phyloP scores from a whole-genome alignment of 2,888 invertebrate genomes.

The Parnassius mnemosyne region DNA sequence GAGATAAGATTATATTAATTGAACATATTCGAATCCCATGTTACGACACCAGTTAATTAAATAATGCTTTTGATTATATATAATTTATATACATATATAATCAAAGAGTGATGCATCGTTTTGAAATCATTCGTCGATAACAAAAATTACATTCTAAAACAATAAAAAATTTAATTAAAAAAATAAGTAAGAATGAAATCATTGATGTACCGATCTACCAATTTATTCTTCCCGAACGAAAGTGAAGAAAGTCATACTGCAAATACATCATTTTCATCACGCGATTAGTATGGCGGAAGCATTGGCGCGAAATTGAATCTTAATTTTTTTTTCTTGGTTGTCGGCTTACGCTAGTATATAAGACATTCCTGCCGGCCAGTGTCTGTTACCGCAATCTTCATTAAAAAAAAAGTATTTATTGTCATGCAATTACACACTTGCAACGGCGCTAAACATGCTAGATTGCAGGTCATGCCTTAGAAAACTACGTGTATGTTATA shows the following conservation, averaged over 20 bases:
- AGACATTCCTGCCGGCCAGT: slow-evolving; percentile 70
- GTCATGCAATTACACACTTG: slow-evolving; percentile 40
- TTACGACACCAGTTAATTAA: slow-evolving; percentile 10
- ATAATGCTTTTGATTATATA: not conserved
- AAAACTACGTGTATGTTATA: not conserved
- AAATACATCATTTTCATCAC: slow-evolving; percentile 78
- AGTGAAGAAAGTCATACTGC: slow-evolving; percentile 68
- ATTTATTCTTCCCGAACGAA: slow-evolving; percentile 66
- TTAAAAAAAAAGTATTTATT: slow-evolving; percentile 35
- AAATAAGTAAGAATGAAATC: slow-evolving; percentile 37
- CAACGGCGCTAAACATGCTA: slow-evolving; percentile 40
- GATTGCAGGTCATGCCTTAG: slow-evolving; percentile 23
- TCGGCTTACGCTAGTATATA: slow-evolving; percentile 49
- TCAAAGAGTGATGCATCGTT: not conserved
- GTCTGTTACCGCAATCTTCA: slow-evolving; percentile 53
- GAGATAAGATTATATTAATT: slow-evolving; percentile 22
- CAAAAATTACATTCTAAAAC: slow-evolving; percentile 2
- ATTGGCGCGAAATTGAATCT: slow-evolving; percentile 75
- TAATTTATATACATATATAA: not conserved
- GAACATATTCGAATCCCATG: slow-evolving; percentile 9
- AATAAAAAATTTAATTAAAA: slow-evolving; percentile 23
- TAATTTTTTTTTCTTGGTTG: slow-evolving; percentile 69
- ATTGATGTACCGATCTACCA: slow-evolving; percentile 48
- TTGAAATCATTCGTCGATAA: not conserved
- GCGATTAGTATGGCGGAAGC: slow-evolving; percentile 73